Percentiles rank a stretch among this genome's conserved stretches.
phyloP scores from a whole-genome alignment of 2,797 vertebrate genomes.

The Pangasius sanitwongsei region DNA sequence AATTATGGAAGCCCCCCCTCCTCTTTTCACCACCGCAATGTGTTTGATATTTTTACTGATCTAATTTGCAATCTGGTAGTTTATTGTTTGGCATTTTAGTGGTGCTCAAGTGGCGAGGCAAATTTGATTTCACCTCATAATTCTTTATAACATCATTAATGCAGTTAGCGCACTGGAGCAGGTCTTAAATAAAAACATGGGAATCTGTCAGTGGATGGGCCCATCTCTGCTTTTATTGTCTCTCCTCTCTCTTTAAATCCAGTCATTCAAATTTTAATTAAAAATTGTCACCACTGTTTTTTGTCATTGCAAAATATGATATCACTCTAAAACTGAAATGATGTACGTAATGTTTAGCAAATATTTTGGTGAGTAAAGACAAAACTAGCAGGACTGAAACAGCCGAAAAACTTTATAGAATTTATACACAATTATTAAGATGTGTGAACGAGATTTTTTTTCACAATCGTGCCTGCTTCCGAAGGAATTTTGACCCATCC shows the following conservation, averaged over 20 bases:
- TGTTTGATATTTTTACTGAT: constrained; percentile 99
- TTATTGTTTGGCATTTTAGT: constrained; percentile 99
- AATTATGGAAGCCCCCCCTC: constrained; percentile 87
- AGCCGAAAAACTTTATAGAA: neutral
- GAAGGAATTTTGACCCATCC: neutral
- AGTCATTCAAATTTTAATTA: constrained; percentile 80
- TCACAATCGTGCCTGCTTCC: neutral
- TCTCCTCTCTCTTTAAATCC: constrained; percentile 64
- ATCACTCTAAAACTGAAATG: constrained; percentile 63
- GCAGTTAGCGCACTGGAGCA: constrained; percentile 89
- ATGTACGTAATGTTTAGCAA: constrained; percentile 50
- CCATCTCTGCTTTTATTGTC: constrained; percentile 79
- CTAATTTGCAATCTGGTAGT: constrained; percentile 99
- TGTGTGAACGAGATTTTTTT: neutral
- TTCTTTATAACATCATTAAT: constrained; percentile 99
- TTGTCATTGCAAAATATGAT: constrained; percentile 76
- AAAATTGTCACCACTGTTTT: constrained; percentile 73
- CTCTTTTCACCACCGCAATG: constrained; percentile 85
- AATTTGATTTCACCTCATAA: constrained; percentile 99
- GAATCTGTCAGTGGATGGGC: constrained; percentile 75
- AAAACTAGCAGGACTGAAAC: neutral
- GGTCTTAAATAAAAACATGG: constrained; percentile 78
- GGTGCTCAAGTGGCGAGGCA: constrained; percentile 98
- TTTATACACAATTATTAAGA: neutral
- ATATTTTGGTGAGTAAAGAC: neutral